Base-by-base conservation (phyloP, 1,140 invertebrate species). In the Pachypsylla venusta region DNA sequence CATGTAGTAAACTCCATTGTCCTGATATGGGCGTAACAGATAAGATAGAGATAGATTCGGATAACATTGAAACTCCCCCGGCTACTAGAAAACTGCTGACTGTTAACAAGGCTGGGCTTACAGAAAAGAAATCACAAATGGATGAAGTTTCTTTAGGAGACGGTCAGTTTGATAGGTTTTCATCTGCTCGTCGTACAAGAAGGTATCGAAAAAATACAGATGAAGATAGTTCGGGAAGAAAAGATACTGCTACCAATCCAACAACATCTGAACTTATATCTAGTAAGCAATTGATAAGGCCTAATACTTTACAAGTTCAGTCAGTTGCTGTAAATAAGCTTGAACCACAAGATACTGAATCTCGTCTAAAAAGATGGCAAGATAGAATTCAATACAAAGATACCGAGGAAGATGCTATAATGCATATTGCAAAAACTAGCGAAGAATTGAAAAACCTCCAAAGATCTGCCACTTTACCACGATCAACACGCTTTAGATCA, bases 31-130 rank as follows among this genome's bases (percentile, higher is more conserved):
- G 71, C 64, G 69, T 79, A 62, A 71, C 74, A 63, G 84, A 87
- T 64, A 84, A 83, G 66, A 81, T 86, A 24, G 87, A 91, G 67
- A 89, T 91, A 12, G 89, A 93, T 69, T 87, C 87, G 2, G 89
- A 93, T 63, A 93, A 93, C 63, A 87, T 91, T 16, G 88, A 92
- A 75, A 91, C 89, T 3, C 88, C 89, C 3, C 88, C 88, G 1
- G 83, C 81, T 0, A 84, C 81, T 12, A 76, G 88, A 57, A 79
- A 82, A 66, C 70, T 81, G 2, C 82, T 84, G 65, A 25, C 61
- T 0, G 53, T 35, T 14, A 20, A 40, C 58, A 48, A 39, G 26
- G 22, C 55, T 35, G 12, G 13, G 4, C 16, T 53, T 22, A 24
- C n/a, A 3, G 25, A 61, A 57, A 56, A 61, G 28, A 53, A 60